A percentile compares a stretch with the other conserved stretches of the same genome.
phyloP scores from a whole-genome alignment of 1,140 invertebrate genomes.

The Drosophila lacertosa region DNA sequence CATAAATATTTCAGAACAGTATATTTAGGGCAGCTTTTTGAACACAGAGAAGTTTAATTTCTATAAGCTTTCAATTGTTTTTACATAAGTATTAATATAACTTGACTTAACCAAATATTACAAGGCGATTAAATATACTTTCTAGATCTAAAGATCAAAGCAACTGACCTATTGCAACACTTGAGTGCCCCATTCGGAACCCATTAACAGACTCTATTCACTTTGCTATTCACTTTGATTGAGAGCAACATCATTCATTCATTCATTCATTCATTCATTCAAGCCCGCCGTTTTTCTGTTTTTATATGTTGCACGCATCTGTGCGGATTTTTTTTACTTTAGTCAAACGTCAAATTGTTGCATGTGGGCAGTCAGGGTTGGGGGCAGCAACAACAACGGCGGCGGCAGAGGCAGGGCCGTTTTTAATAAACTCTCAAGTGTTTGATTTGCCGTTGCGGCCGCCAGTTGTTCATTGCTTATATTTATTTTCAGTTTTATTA shows the following conservation, averaged over 20 bases:
- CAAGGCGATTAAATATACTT: too few relatives aligned
- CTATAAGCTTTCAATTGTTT: too few relatives aligned
- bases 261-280: slow-evolving; percentile 2
- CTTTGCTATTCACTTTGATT: slow-evolving; percentile 34
- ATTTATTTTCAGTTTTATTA: slow-evolving; percentile 77
- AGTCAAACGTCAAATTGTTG: slow-evolving; percentile 77
- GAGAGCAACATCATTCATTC: slow-evolving; percentile 28
- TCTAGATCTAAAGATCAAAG: slow-evolving; percentile 28
- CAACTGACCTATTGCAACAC: slow-evolving; percentile 22
- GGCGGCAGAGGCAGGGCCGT: slow-evolving; percentile 16
- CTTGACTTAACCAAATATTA: too few relatives aligned
- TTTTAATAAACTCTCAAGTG: slow-evolving; percentile 79
- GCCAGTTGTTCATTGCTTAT: slow-evolving; percentile 44
- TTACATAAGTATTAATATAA: too few relatives aligned
- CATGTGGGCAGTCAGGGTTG: slow-evolving; percentile 55
- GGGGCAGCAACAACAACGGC: too few relatives aligned
- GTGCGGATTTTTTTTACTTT: slow-evolving; percentile 59
- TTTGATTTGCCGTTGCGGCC: slow-evolving; percentile 73
- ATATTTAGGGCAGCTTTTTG: too few relatives aligned
- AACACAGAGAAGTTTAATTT: too few relatives aligned
- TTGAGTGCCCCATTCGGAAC: slow-evolving; percentile 19
- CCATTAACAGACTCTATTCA: slow-evolving; percentile 29
- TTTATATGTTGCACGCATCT: slow-evolving; percentile 60
- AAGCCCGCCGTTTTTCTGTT: not conserved
- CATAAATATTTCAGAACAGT: too few relatives aligned